Evolutionary conservation across 2,797 vertebrate genomes (phyloP).

Genomic region (Gallinago stenura): DNA sequence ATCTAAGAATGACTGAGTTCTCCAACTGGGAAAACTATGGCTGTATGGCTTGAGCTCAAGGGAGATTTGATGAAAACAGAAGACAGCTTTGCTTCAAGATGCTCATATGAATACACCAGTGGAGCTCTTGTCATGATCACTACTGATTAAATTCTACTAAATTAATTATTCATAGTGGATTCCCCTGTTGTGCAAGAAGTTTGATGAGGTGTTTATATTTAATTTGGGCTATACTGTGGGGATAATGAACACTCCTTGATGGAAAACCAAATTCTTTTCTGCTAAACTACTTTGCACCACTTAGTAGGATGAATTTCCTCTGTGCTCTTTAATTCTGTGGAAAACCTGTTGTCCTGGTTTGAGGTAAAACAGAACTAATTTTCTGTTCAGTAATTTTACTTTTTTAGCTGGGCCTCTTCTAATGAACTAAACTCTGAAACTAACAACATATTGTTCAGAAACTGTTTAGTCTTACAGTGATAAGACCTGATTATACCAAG

Average conservation of each 20-base stretch:
- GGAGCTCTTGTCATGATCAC: neutral
- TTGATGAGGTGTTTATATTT: constrained; percentile 54
- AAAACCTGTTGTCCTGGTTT: neutral
- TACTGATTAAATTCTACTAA: constrained; percentile 41
- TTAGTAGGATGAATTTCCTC: neutral
- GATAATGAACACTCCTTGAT: neutral
- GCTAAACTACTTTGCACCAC: neutral
- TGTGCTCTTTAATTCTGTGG: neutral
- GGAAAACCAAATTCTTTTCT: neutral
- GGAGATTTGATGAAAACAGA: constrained; percentile 20
- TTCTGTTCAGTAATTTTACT: too few species aligned
- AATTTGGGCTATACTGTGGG: neutral
- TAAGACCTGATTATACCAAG: too few species aligned
- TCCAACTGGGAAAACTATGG: neutral
- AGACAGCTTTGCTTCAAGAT: constrained; percentile 4
- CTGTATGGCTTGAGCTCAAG: neutral
- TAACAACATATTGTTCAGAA: too few species aligned
- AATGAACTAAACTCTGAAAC: too few species aligned
- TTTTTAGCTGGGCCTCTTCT: too few species aligned
- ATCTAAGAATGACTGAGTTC: neutral
- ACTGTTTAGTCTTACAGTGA: too few species aligned
- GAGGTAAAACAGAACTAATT: too few species aligned
- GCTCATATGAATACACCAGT: neutral
- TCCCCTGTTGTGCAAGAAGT: constrained; percentile 2
- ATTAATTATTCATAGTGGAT: constrained; percentile 61